Conservation (phyloP, 2,113 vertebrate genomes). For the Girardinichthys multiradiatus region DNA sequence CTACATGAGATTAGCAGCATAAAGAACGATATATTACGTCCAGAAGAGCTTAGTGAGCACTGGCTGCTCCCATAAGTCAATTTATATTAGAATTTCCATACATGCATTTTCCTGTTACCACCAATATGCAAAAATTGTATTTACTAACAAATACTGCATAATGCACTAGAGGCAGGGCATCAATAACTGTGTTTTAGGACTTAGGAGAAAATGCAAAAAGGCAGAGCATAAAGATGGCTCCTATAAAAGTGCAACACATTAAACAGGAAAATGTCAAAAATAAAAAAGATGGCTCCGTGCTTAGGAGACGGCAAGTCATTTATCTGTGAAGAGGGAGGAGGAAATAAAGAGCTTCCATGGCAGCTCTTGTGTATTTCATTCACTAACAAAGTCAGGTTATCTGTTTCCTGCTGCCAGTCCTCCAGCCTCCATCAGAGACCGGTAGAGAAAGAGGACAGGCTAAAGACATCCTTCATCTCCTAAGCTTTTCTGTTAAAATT, state of each 20-base stretch:
- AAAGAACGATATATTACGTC: conserved; percentile 91
- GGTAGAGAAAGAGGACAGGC: conserved; percentile 16
- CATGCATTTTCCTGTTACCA: conserved; percentile 99
- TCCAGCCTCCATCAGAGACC: conserved; percentile 34
- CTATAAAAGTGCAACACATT: conserved; percentile 82
- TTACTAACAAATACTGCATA: conserved; percentile 99
- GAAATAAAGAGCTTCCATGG: conserved; percentile 77
- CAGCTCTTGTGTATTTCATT: conserved; percentile 77
- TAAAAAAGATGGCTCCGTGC: conserved; percentile 82
- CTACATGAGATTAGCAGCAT: conserved; percentile 91
- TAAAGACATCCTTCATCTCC: conserved; percentile 29
- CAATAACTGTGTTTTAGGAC: conserved; percentile 92
- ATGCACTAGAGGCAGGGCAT: conserved; percentile 93
- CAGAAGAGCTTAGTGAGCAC: conserved; percentile 97
- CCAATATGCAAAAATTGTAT: conserved; percentile 99
- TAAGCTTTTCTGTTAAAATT: not conserved
- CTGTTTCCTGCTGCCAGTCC: conserved; percentile 66
- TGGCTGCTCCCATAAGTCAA: conserved; percentile 93
- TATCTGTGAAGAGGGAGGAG: conserved; percentile 77
- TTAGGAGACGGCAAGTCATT: conserved; percentile 77
- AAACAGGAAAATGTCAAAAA: conserved; percentile 86
- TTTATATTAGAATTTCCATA: conserved; percentile 99
- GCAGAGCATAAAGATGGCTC: conserved; percentile 73
- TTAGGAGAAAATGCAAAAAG: conserved; percentile 92
- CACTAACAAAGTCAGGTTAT: conserved; percentile 79